These are phyloP conservation scores for Euplexia lucipara DNA, from an alignment of 2,888 invertebrate species.

Conservation along the genomic window DNA sequence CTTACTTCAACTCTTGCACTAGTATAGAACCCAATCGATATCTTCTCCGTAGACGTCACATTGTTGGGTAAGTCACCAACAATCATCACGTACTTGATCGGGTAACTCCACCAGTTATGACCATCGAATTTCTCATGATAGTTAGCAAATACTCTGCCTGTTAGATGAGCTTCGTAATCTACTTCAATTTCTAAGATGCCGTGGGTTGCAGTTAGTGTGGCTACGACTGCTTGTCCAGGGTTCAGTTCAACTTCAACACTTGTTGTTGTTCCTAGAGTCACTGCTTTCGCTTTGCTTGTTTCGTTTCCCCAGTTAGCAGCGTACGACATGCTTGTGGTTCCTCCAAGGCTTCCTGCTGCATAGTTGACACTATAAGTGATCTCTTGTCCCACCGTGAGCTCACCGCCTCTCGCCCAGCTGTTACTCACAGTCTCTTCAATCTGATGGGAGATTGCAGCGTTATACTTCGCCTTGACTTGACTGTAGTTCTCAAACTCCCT, in stretches of 20 bases:
- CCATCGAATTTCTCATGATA: conserved; percentile 38
- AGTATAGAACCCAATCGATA: conserved; percentile 48
- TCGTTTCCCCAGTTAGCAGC: conserved; percentile 20
- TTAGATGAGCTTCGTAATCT: conserved; percentile 54
- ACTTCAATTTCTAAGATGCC: conserved; percentile 43
- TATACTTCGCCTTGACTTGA: conserved; percentile 51
- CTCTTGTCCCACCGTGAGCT: conserved; percentile 50
- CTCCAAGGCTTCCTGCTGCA: conserved; percentile 14
- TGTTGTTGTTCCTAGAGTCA: conserved; percentile 20
- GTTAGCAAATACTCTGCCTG: conserved; percentile 58
- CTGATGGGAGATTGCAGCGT: conserved; percentile 60
- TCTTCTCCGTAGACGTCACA: conserved; percentile 36
- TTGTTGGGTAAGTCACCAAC: conserved; percentile 13
- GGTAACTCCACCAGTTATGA: conserved; percentile 63
- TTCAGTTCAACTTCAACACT: conserved; percentile 18
- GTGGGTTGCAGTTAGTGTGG: conserved; percentile 24
- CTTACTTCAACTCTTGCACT: conserved; percentile 35
- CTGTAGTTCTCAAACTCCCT: conserved; percentile 63
- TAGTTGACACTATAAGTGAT: conserved; percentile 14
- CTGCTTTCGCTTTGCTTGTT: conserved; percentile 1
- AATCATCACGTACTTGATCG: conserved; percentile 34
- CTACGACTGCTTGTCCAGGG: conserved; percentile 21
- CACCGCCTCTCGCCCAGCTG: conserved; percentile 61
- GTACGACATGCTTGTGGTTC: conserved; percentile 14
- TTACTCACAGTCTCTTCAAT: conserved; percentile 63